Conservation (phyloP, 1,140 invertebrate genomes). For the Drosophila micromelanica region DNA sequence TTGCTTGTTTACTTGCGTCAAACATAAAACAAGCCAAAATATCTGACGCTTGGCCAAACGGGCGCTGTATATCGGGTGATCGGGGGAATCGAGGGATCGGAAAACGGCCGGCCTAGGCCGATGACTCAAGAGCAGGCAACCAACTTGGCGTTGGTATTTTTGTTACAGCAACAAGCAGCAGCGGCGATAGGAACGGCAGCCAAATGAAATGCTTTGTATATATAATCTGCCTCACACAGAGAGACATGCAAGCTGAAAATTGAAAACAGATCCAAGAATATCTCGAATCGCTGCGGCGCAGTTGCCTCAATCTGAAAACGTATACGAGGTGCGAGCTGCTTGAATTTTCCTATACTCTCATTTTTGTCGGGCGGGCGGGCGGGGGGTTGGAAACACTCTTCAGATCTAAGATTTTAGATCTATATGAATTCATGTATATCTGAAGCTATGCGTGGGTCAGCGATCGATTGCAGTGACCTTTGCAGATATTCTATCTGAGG, state of each 20-base stretch:
- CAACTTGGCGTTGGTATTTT: slow-evolving; percentile 78
- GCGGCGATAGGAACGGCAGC: slow-evolving; percentile 21
- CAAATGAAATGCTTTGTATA: slow-evolving; percentile 68
- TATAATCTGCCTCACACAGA: slow-evolving; percentile 58
- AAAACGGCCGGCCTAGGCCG: slow-evolving; percentile 53
- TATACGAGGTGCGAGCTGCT: slow-evolving; percentile 30
- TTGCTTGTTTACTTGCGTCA: slow-evolving; percentile 76
- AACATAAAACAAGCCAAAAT: slow-evolving; percentile 67
- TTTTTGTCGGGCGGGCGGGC: no score
- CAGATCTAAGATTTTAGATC: slow-evolving; percentile 8
- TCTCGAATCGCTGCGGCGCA: slow-evolving; percentile 59
- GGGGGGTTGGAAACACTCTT: no score
- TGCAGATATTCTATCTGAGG: slow-evolving; percentile 62
- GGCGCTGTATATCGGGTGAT: slow-evolving; percentile 5
- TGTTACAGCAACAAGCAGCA: slow-evolving; percentile 56
- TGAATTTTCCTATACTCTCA: neutral
- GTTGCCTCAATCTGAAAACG: slow-evolving; percentile 48
- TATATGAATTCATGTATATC: neutral
- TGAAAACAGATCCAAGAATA: slow-evolving; percentile 79
- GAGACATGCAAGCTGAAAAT: slow-evolving; percentile 48
- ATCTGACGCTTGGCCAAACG: slow-evolving; percentile 34
- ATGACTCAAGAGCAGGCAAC: slow-evolving; percentile 68
- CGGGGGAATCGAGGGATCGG: slow-evolving; percentile 11
- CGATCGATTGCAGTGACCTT: slow-evolving; percentile 51
- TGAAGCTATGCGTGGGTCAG: slow-evolving; percentile 20